A percentile compares a stretch with the other conserved stretches of the same genome.
phyloP scores from a whole-genome alignment of 1,140 invertebrate species.

The Teleogryllus occipitalis region DNA sequence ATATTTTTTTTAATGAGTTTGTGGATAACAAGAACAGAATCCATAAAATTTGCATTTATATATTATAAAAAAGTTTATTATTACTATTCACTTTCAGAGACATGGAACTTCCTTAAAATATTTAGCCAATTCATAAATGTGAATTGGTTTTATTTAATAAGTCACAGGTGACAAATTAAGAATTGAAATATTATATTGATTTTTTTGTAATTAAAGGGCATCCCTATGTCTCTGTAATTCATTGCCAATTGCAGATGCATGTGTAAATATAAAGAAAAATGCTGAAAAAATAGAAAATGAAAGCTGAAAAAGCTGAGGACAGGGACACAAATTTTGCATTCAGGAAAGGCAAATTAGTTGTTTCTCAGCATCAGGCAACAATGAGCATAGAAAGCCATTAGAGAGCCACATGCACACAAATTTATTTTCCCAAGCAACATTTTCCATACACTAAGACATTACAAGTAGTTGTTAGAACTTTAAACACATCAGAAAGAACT shows the following conservation, averaged over 20 bases:
- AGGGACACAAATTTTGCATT: slow-evolving; percentile 11
- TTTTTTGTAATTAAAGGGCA: not conserved
- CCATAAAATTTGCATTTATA: too few species aligned
- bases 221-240: not conserved
- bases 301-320: slow-evolving; percentile 11
- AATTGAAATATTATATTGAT: not conserved
- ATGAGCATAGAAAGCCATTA: slow-evolving; percentile 14
- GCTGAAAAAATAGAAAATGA: too few species aligned
- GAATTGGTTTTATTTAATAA: too few species aligned
- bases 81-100: too few species aligned
- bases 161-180: too few species aligned
- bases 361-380: slow-evolving; percentile 4
- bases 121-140: too few species aligned
- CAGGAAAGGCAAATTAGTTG: not conserved
- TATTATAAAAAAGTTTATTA: too few species aligned
- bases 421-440: slow-evolving; percentile 23
- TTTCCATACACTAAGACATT: slow-evolving; percentile 22
- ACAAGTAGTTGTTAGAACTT: slow-evolving; percentile 2
- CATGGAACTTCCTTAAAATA: too few species aligned
- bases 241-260: too few species aligned
- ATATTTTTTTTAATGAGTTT: too few species aligned
- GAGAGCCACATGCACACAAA: slow-evolving; percentile 21
- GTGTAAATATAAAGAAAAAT: too few species aligned
- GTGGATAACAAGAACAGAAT: too few species aligned
- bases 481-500: not conserved